phyloP scores from a whole-genome alignment of 2,888 invertebrate species.

The Anoplius nigerrimus region DNA sequence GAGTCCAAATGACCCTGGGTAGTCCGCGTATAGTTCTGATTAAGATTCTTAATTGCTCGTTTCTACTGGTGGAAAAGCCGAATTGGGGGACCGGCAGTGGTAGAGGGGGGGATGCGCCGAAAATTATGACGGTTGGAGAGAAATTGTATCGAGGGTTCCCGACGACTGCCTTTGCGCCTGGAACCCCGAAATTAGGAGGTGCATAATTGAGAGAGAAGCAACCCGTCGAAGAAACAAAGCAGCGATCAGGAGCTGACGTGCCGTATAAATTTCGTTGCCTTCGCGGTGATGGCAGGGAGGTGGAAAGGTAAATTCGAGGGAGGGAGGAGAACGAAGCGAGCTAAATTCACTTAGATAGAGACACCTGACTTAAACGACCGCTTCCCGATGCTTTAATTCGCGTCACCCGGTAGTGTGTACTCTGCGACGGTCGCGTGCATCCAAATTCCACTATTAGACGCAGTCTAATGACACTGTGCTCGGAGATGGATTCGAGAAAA shows the following conservation, averaged over 20 bases:
- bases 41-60: slow-evolving; percentile 44
- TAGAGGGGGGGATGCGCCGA: too few relatives aligned
- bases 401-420: too few relatives aligned
- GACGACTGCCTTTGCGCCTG: slow-evolving; percentile 7
- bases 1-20: slow-evolving; percentile 31
- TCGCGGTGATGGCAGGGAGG: neutral
- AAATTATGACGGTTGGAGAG: slow-evolving; percentile 12
- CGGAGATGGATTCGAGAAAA: too few relatives aligned
- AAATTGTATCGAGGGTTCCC: slow-evolving; percentile 30
- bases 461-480: too few relatives aligned
- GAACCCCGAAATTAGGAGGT: slow-evolving; percentile 34
- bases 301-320: neutral
- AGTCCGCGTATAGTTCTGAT: slow-evolving; percentile 34
- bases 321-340: too few relatives aligned
- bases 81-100: slow-evolving; percentile 24
- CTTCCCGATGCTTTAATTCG: too few relatives aligned
- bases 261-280: slow-evolving; percentile 25
- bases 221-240: neutral
- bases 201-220: slow-evolving; percentile 37
- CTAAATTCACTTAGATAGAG: too few relatives aligned
- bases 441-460: too few relatives aligned
- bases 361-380: too few relatives aligned
- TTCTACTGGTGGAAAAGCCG: slow-evolving; percentile 19
- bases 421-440: too few relatives aligned
- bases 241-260: slow-evolving; percentile 7